phyloP scores from a whole-genome alignment of 2,797 vertebrate genomes.

The Macrochelys suwanniensis region DNA sequence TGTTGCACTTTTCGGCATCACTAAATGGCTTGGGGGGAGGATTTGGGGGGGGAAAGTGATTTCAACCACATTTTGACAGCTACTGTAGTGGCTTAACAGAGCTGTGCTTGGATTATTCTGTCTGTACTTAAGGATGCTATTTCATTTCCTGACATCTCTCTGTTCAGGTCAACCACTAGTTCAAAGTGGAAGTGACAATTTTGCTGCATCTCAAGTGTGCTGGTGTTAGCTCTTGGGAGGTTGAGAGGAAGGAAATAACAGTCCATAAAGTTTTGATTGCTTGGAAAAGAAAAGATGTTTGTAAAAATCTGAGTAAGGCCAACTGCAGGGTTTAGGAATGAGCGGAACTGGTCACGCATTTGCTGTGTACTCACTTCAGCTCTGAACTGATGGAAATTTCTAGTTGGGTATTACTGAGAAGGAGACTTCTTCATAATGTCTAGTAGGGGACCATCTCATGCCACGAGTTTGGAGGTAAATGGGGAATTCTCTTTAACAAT shows the following conservation, averaged over 20 bases:
- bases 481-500: slow-evolving; percentile 63
- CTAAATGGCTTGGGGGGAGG: slow-evolving; percentile 53
- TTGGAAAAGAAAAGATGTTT: slow-evolving; percentile 75
- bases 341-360: slow-evolving; percentile 33
- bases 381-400: slow-evolving; percentile 24
- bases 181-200: slow-evolving; percentile 84
- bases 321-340: slow-evolving; percentile 61
- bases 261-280: slow-evolving; percentile 79
- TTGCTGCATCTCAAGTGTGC: slow-evolving; percentile 80
- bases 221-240: slow-evolving; percentile 79
- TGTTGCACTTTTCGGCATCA: slow-evolving; percentile 59
- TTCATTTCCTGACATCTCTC: slow-evolving; percentile 80
- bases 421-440: slow-evolving; percentile 13
- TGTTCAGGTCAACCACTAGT: slow-evolving; percentile 77
- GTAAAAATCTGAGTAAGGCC: slow-evolving; percentile 62
- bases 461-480: slow-evolving; percentile 16
- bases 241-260: slow-evolving; percentile 82
- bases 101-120: slow-evolving; percentile 58
- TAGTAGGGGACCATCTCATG: background rate
- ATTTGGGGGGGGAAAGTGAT: background rate
- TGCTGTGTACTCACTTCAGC: slow-evolving; percentile 16
- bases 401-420: background rate
- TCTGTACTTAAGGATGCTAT: slow-evolving; percentile 67
- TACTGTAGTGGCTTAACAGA: slow-evolving; percentile 47
- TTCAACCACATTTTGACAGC: slow-evolving; percentile 61